Percentiles rank a stretch among this genome's conserved stretches.
These are phyloP conservation scores for Electrophaes corylata DNA, from an alignment of 2,888 invertebrate genomes.

Conservation along the genomic window DNA sequence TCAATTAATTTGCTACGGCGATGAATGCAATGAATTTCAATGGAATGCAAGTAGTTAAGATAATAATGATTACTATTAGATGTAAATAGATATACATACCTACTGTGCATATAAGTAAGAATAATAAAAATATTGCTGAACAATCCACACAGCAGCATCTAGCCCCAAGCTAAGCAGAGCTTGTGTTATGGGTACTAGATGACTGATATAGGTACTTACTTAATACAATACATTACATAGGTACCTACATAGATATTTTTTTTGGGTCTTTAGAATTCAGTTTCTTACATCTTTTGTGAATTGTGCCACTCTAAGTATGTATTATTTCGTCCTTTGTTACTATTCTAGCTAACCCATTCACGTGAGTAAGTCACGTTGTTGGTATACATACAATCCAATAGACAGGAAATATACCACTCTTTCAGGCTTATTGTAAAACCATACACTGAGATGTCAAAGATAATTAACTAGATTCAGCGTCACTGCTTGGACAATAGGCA, in stretches of 20 bases:
- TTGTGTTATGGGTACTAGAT: no score
- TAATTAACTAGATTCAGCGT: conserved; percentile 34
- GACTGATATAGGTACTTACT: no score
- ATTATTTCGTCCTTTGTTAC: conserved; percentile 2
- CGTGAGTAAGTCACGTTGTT: conserved; percentile 22
- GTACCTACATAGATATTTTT: no score
- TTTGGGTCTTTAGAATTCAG: no score
- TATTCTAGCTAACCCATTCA: conserved; percentile 16
- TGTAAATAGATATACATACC: no score
- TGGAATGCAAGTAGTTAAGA: not conserved
- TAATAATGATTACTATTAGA: not conserved
- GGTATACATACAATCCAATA: conserved; percentile 18
- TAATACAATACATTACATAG: no score
- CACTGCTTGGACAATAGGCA: conserved; percentile 27
- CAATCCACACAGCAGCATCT: no score
- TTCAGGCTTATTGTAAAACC: conserved; percentile 17
- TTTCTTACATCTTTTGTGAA: no score
- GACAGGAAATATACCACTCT: conserved; percentile 24
- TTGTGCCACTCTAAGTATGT: no score
- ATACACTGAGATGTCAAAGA: conserved; percentile 35
- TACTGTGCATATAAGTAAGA: no score
- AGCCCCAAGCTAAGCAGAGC: no score
- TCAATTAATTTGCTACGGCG: conserved; percentile 4
- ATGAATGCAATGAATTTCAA: conserved; percentile 5
- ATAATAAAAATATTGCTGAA: no score